A percentile compares a stretch with the other conserved stretches of the same genome.
Conservation (phyloP, 2,113 vertebrate species). For the Lampris incognitus region DNA sequence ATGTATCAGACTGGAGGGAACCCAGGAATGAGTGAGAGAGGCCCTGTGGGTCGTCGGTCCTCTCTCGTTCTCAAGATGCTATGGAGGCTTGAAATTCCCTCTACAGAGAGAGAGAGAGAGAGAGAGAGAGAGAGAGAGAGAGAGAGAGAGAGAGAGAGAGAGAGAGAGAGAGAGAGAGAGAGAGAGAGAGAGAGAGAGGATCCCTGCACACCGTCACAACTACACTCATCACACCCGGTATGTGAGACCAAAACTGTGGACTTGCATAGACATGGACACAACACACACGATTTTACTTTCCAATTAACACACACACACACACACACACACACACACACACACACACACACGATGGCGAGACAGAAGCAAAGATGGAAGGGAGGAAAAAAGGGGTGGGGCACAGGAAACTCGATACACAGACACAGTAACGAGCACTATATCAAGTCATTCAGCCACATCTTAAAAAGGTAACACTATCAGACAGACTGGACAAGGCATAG, state of each 20-base stretch:
- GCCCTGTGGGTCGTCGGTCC: conserved; percentile 33
- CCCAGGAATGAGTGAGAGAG: conserved; percentile 46
- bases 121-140: conserved; percentile 17
- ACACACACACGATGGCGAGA: background rate
- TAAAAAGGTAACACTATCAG: too few relatives aligned
- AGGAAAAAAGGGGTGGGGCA: too few relatives aligned
- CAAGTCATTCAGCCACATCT: too few relatives aligned
- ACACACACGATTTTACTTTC: background rate
- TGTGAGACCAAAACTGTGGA: conserved; percentile 13
- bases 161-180: conserved; percentile 17
- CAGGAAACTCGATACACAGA: too few relatives aligned
- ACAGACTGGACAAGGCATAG: background rate
- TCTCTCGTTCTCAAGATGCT: conserved; percentile 55
- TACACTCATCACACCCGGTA: conserved; percentile 25
- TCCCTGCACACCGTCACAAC: background rate
- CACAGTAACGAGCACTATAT: too few relatives aligned
- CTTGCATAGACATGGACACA: background rate
- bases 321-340: background rate
- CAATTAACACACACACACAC: background rate
- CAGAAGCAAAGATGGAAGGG: too few relatives aligned
- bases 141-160: conserved; percentile 16
- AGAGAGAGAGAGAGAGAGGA: conserved; percentile 15
- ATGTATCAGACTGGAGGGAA: conserved; percentile 32
- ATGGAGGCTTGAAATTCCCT: conserved; percentile 33
- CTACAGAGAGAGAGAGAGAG: conserved; percentile 29